A percentile compares a stretch with the other conserved stretches of the same genome.
Evolutionary conservation across 1,140 invertebrate species (phyloP).

Genomic region (Drosophila sechellia): DNA sequence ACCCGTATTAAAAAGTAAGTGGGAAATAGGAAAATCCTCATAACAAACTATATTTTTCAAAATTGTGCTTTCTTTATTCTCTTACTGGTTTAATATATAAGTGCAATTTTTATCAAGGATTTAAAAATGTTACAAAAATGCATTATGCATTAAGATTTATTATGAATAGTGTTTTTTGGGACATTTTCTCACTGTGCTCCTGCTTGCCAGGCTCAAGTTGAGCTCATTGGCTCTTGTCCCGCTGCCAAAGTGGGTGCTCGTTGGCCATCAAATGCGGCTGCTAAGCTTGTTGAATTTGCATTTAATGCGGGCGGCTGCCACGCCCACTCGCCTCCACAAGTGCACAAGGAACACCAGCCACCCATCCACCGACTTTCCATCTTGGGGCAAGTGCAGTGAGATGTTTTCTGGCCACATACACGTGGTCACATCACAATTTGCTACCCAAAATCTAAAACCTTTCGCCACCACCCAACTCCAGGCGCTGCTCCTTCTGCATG

Average conservation of each 20-base stretch:
- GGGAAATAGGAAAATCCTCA: too few relatives aligned
- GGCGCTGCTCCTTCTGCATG: neutral
- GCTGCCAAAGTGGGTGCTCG: slow-evolving; percentile 9
- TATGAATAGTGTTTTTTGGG: too few relatives aligned
- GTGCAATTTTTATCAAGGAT: too few relatives aligned
- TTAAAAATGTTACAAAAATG: too few relatives aligned
- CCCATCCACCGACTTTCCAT: slow-evolving; percentile 12
- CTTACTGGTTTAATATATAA: too few relatives aligned
- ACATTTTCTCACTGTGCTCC: neutral
- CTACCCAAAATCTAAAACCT: neutral
- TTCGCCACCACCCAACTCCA: neutral
- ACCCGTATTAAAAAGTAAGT: too few relatives aligned
- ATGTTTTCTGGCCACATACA: slow-evolving; percentile 48
- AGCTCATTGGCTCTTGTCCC: slow-evolving; percentile 37
- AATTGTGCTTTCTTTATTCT: too few relatives aligned
- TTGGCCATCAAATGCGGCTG: slow-evolving; percentile 39
- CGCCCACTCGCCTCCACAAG: neutral
- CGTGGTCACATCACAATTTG: slow-evolving; percentile 44
- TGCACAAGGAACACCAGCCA: too few relatives aligned
- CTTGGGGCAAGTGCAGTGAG: slow-evolving; percentile 46
- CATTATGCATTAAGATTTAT: too few relatives aligned
- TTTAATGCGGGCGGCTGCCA: slow-evolving; percentile 37
- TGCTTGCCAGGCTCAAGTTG: slow-evolving; percentile 16
- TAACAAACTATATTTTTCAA: too few relatives aligned
- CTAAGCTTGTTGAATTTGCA: slow-evolving; percentile 52